Evolutionary conservation across 1,140 invertebrate species (phyloP).

Genomic region (Lepidostoma basale): DNA sequence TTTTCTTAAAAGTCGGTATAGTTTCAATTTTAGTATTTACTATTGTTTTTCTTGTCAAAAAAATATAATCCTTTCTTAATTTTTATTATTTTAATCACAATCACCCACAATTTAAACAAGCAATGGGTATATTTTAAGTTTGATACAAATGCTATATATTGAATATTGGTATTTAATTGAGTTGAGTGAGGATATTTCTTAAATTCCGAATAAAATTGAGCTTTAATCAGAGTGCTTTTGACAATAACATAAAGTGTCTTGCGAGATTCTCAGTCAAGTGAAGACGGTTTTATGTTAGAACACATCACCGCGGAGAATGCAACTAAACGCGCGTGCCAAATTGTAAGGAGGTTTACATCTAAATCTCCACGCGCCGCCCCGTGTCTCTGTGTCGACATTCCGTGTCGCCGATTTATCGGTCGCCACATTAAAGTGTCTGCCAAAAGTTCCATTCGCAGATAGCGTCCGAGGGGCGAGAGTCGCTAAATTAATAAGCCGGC

Average conservation of each 20-base stretch:
- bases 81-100: too few species aligned
- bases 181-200: not conserved
- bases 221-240: not conserved
- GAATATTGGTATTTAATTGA: too few species aligned
- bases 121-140: too few species aligned
- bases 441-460: constrained; percentile 12
- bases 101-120: too few species aligned
- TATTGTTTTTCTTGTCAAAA: too few species aligned
- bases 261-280: not conserved
- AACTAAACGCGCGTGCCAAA: too few species aligned
- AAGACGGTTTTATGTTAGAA: not conserved
- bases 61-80: too few species aligned
- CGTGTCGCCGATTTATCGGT: constrained; percentile 29
- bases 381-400: not conserved
- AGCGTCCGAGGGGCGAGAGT: not conserved
- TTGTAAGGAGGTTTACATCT: too few species aligned
- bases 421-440: constrained; percentile 30
- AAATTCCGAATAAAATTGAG: not conserved
- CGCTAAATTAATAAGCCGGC: constrained; percentile 32
- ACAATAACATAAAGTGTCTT: not conserved
- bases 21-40: too few species aligned
- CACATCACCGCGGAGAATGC: too few species aligned
- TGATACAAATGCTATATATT: too few species aligned
- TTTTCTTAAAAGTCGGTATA: too few species aligned
- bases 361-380: not conserved